Evolutionary conservation across 1,140 invertebrate species (phyloP), one percentile per base, ranked within the genome.

Genomic region (Bombus breviceps): DNA sequence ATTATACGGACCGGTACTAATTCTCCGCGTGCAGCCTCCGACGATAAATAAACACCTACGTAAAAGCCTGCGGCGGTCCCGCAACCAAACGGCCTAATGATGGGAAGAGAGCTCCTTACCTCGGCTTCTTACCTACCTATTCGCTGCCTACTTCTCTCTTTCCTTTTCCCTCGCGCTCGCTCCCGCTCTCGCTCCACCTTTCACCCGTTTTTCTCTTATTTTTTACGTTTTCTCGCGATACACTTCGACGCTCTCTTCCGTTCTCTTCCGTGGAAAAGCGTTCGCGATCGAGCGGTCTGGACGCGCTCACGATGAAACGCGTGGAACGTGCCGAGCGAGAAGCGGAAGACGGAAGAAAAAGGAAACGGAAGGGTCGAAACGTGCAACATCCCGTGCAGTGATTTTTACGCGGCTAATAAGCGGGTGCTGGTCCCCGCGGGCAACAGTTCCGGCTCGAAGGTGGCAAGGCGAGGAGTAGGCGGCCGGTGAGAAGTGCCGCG

Each of bases 361-460:
- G 59, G 43, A 69, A 34, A 74, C 47, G 74, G 34, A 34, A 72
- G 37, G 32, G 69, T 53, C 10, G 69, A 74, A 32, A 37, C 37
- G 86, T 37, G 84, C 78, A 79, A 28, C 85, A 87, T 72, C 13
- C 12, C 69, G 39, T 88, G 78, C 68, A 85, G 88, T 77, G 47
- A 91, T 88, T 90, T 92, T 88, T 83, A 86, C 85, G 62, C 53
- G 66, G 66, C 59, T 86, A 87, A 91, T 90, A 89, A 86, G 85
- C 81, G 86, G 78, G 71, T 88, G 90, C 68, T 59, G 18, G 78
- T 84, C 72, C 57, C 85, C 86, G 72, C 74, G 57, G 78, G 86
- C 90, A 34, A n/a, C n/a, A 83, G 88, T 90, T 89, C 91, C 90
- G 87, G 83, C 76, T 91, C 71, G 85, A 71, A 92, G 86, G 89